A percentile compares a stretch with the other conserved stretches of the same genome.
phyloP scores from a whole-genome alignment of 2,888 invertebrate species.

The Scaptomyza flava region DNA sequence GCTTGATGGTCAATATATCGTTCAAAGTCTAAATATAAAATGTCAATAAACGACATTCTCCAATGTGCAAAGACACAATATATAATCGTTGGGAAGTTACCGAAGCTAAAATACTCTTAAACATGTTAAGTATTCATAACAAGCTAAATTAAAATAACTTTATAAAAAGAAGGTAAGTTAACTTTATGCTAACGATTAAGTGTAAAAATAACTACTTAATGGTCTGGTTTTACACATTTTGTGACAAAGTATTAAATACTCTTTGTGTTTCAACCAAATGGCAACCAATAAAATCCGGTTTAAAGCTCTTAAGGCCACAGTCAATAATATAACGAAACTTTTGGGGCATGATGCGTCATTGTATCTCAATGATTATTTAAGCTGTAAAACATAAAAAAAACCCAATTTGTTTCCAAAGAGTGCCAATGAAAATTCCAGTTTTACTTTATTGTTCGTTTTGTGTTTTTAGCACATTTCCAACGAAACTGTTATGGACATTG shows the following conservation, averaged over 20 bases:
- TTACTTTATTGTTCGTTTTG: constrained; percentile 15
- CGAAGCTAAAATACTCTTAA: neutral
- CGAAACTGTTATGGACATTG: constrained; percentile 14
- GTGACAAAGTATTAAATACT: neutral
- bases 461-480: constrained; percentile 17
- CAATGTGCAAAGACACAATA: constrained; percentile 1
- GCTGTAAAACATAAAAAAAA: neutral
- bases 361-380: constrained; percentile 15
- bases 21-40: constrained; percentile 1
- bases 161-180: too few relatives aligned
- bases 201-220: neutral
- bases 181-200: neutral
- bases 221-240: neutral
- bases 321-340: constrained; percentile 24
- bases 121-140: neutral
- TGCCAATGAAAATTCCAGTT: constrained; percentile 34
- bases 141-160: neutral
- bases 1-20: constrained; percentile 15
- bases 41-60: constrained; percentile 55
- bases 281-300: constrained; percentile 65
- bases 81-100: too few relatives aligned
- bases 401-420: constrained; percentile 26
- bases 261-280: constrained; percentile 1
- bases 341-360: constrained; percentile 37
- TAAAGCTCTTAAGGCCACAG: constrained; percentile 31